These are phyloP conservation scores for Drosophila tani DNA, from an alignment of 1,140 invertebrate genomes.

Conservation along the genomic window DNA sequence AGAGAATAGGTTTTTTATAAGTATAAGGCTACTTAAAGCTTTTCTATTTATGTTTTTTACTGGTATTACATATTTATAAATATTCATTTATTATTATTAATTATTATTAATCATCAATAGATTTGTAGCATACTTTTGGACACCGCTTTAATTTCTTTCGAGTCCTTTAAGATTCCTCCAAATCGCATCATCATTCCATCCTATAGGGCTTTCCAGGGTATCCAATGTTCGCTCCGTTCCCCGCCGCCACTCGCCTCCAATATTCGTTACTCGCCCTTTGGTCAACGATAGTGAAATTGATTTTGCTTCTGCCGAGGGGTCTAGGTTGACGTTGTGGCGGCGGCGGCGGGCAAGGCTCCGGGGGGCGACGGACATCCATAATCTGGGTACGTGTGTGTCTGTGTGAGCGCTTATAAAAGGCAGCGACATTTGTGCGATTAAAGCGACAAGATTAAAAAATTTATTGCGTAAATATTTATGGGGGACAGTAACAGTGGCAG, in stretches of 20 bases:
- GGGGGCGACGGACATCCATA: conserved; percentile 38
- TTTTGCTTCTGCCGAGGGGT: conserved; percentile 74
- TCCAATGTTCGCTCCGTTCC: background rate
- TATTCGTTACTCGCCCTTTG: conserved; percentile 30
- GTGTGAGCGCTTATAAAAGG: conserved; percentile 62
- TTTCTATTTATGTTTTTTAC: too few relatives aligned
- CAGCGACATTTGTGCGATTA: conserved; percentile 85
- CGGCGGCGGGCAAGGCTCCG: background rate
- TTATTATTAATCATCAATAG: too few relatives aligned
- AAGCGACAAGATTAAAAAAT: conserved; percentile 85
- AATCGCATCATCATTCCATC: too few relatives aligned
- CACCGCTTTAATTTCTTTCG: too few relatives aligned
- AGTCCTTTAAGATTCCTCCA: background rate
- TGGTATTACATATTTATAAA: too few relatives aligned
- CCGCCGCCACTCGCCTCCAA: background rate
- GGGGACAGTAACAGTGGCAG: conserved; percentile 63
- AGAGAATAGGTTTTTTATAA: too few relatives aligned
- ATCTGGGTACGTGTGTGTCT: conserved; percentile 37
- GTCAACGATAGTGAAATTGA: conserved; percentile 83
- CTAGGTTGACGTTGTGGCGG: conserved; percentile 27
- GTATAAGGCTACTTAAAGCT: too few relatives aligned
- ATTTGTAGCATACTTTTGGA: too few relatives aligned
- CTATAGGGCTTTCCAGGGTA: conserved; percentile 2
- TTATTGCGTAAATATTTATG: conserved; percentile 85
- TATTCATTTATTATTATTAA: too few relatives aligned